Evolutionary conservation across 2,797 vertebrate species (phyloP), one percentile per base, ranked within the genome.

Genomic region (Xyrichtys novacula): DNA sequence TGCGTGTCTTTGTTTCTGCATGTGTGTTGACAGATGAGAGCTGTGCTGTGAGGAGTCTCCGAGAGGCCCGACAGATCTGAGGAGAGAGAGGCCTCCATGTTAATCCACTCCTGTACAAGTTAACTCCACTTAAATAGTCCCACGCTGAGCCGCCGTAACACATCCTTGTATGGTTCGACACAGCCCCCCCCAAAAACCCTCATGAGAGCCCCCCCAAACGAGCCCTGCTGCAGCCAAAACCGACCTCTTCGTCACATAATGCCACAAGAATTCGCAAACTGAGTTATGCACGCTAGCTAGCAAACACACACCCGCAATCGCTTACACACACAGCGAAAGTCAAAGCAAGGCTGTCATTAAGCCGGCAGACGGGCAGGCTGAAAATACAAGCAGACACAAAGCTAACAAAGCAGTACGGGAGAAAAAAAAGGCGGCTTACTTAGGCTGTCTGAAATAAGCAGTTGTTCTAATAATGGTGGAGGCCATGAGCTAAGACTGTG

Each of bases 281-380:
- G 55, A 72, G 73, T 55, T 50, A 31, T 40, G 38, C 77, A 79
- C 4, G 38, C 69, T 59, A 36, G 60, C 70, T 17, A 26, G 43
- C 67, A 85, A 58, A 68, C 63, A 70, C 58, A n/a, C 32, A 26
- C 67, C 68, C 73, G 23, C 74, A 80, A 57, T 71, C 77, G 71
- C 68, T 79, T 61, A 43, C 67, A 56, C 70, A 31, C 70, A 31
- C 42, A 70, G 72, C 60, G 73, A 74, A 82, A 86, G 80, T 78
- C 74, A 72, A 70, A 74, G 78, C 81, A 85, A 87, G 79, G 88
- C 86, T 91, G 83, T 90, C 71, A 91, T 92, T 91, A 91, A 76
- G 67, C 42, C 12, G 64, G 77, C 74, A 84, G 84, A 84, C 86
- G 48, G 75, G 47, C 56, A 62, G 74, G 56, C 88, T 82, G 79